phyloP scores from a whole-genome alignment of 2,888 invertebrate species.

The Trissolcus japonicus region DNA sequence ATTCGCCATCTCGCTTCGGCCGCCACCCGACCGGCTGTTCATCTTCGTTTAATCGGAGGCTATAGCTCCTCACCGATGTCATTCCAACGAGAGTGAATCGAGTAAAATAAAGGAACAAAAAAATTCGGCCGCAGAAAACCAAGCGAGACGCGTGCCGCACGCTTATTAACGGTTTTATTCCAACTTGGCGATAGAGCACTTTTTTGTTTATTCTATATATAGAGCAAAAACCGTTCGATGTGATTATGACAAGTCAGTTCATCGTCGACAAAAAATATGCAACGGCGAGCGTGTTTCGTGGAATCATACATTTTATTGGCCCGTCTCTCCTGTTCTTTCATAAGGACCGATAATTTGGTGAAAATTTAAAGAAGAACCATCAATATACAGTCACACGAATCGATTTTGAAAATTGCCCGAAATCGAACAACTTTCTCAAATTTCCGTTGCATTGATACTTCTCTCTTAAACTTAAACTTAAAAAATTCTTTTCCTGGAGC shows the following conservation, averaged over 20 bases:
- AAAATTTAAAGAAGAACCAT: no score
- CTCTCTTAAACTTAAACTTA: not conserved
- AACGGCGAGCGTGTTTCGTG: no score
- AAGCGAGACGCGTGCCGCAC: slow-evolving; percentile 59
- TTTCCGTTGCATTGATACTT: slow-evolving; percentile 1
- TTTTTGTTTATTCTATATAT: slow-evolving; percentile 25
- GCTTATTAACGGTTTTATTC: slow-evolving; percentile 56
- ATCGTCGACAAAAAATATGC: no score
- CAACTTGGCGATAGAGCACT: not conserved
- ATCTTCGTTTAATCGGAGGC: slow-evolving; percentile 18
- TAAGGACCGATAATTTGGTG: no score
- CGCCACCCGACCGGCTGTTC: not conserved
- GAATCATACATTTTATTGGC: no score
- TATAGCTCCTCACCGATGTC: slow-evolving; percentile 34
- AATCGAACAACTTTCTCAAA: slow-evolving; percentile 4
- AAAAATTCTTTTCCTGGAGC: slow-evolving; percentile 12
- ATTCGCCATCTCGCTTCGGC: not conserved
- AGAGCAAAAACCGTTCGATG: no score
- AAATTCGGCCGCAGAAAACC: slow-evolving; percentile 14
- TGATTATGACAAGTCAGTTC: no score
- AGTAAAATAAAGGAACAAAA: slow-evolving; percentile 29
- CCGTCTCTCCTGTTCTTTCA: no score
- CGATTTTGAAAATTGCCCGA: no score
- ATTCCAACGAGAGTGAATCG: slow-evolving; percentile 49
- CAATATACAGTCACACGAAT: no score